These are phyloP conservation scores for Caenorhabditis virilis DNA, from an alignment of 2,888 invertebrate genomes.

Conservation along the genomic window DNA sequence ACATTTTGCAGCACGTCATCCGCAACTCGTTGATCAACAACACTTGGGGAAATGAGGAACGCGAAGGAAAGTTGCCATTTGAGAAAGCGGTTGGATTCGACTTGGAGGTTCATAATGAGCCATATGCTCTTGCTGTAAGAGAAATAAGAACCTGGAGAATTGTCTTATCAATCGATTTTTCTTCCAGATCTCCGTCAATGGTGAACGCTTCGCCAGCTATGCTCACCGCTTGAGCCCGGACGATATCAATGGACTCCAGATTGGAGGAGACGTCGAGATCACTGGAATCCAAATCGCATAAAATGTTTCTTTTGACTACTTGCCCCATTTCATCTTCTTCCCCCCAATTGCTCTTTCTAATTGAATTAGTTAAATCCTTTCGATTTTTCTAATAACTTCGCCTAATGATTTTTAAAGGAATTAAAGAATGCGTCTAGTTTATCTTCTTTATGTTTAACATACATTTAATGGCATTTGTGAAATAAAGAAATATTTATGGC, in stretches of 20 bases:
- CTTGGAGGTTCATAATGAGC: conserved; percentile 56
- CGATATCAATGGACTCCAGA: conserved; percentile 66
- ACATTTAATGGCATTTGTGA: too few species aligned
- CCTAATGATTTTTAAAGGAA: too few species aligned
- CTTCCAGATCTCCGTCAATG: conserved; percentile 67
- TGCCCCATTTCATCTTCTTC: not conserved
- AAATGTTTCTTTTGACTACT: too few species aligned
- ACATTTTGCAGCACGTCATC: conserved; percentile 48
- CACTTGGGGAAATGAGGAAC: conserved; percentile 60
- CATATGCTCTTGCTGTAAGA: conserved; percentile 53
- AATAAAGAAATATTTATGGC: too few species aligned
- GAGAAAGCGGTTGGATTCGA: conserved; percentile 55
- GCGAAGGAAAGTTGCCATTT: conserved; percentile 58
- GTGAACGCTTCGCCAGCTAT: conserved; percentile 68
- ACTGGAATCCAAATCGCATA: conserved; percentile 62
- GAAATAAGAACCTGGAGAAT: not conserved
- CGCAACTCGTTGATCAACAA: conserved; percentile 55
- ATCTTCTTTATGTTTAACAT: too few species aligned
- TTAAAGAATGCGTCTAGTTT: too few species aligned
- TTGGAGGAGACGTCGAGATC: conserved; percentile 67
- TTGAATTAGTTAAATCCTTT: too few species aligned
- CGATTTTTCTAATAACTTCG: too few species aligned
- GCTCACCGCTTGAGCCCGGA: conserved; percentile 68
- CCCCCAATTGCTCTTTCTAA: conserved; percentile 1
- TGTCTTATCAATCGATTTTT: not conserved